Percentiles rank a stretch among this genome's conserved stretches.
Evolutionary conservation across 2,797 vertebrate genomes (phyloP).

Genomic region (Spinus olivaceus): DNA sequence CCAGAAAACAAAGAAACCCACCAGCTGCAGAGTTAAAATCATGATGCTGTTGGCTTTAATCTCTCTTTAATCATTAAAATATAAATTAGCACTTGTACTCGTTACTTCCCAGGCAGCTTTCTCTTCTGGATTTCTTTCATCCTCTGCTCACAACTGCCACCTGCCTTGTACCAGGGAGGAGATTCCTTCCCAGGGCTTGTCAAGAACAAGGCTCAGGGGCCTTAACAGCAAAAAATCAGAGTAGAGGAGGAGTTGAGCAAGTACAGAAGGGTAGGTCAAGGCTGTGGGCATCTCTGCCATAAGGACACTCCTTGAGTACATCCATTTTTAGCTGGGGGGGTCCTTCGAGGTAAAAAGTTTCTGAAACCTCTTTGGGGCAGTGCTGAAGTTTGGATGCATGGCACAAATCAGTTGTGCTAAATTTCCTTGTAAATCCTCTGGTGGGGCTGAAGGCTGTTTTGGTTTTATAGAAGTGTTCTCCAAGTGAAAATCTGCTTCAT

Average conservation of each 20-base stretch:
- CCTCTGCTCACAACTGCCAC: conserved; percentile 55
- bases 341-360: neutral
- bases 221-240: neutral
- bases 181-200: neutral
- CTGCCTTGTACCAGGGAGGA: conserved; percentile 4
- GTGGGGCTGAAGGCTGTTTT: neutral
- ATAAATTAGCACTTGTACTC: conserved; percentile 67
- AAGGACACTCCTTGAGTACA: neutral
- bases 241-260: neutral
- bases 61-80: conserved; percentile 70
- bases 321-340: neutral
- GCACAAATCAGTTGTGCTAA: accelerated
- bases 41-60: conserved; percentile 61
- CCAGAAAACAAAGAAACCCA: conserved; percentile 64
- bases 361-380: neutral
- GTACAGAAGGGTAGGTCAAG: no score
- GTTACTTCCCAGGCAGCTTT: conserved; percentile 57
- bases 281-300: neutral
- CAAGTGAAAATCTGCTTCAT: neutral
- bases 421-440: neutral
- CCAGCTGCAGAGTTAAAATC: conserved; percentile 66
- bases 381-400: neutral
- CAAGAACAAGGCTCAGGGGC: neutral
- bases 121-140: conserved; percentile 47
- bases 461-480: accelerated